A percentile compares a stretch with the other conserved stretches of the same genome.
Evolutionary conservation across 2,113 vertebrate species (phyloP).

Genomic region (Meles meles): DNA sequence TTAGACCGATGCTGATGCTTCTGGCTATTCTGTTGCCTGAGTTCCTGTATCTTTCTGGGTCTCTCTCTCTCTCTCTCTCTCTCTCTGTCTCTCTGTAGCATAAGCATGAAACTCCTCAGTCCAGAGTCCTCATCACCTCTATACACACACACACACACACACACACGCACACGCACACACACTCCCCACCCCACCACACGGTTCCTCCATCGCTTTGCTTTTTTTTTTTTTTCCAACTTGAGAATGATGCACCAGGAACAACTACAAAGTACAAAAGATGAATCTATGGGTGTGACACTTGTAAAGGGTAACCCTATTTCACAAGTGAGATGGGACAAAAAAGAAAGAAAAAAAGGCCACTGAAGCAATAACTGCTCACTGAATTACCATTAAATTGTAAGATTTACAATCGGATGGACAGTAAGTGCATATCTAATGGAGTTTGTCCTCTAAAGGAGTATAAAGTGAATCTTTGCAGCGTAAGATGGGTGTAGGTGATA

Average conservation of each 20-base stretch:
- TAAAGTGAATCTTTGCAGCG: slow-evolving; percentile 82
- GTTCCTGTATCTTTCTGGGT: slow-evolving; percentile 54
- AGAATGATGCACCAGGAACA: slow-evolving; percentile 83
- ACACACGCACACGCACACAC: background rate
- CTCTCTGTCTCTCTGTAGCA: background rate
- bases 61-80: background rate
- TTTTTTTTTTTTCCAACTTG: slow-evolving; percentile 79
- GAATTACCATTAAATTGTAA: slow-evolving; percentile 90
- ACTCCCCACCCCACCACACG: background rate
- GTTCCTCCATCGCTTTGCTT: slow-evolving; percentile 71
- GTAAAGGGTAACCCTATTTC: slow-evolving; percentile 90
- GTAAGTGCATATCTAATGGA: slow-evolving; percentile 90
- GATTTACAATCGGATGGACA: slow-evolving; percentile 88
- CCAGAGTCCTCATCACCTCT: background rate
- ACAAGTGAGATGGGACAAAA: slow-evolving; percentile 87
- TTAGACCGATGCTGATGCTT: slow-evolving; percentile 74
- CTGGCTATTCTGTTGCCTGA: slow-evolving; percentile 69
- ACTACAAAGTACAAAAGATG: slow-evolving; percentile 85
- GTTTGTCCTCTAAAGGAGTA: slow-evolving; percentile 88
- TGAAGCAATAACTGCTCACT: slow-evolving; percentile 88
- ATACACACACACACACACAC: background rate
- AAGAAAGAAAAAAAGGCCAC: slow-evolving; percentile 87
- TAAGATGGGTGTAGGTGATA: slow-evolving; percentile 75
- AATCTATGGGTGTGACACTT: slow-evolving; percentile 87
- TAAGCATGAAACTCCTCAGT: background rate